These are phyloP conservation scores for Bostrychus sinensis DNA, from an alignment of 2,113 vertebrate species.

Conservation along the genomic window DNA sequence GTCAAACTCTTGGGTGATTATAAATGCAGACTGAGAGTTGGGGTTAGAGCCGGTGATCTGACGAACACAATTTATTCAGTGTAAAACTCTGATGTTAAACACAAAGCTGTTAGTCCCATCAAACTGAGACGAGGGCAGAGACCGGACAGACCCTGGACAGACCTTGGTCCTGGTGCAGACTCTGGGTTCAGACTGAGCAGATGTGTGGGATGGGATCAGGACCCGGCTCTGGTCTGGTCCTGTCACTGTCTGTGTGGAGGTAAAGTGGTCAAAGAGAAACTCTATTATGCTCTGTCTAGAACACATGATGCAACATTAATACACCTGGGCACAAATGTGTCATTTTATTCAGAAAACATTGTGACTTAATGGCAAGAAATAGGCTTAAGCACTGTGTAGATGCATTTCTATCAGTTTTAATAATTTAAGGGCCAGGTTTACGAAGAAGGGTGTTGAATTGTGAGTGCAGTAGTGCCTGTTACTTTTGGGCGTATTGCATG, in stretches of 20 bases:
- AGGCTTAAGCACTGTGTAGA: too few species aligned
- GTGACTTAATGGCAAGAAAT: too few species aligned
- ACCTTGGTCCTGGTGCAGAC: not conserved
- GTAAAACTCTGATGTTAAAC: conserved; percentile 35
- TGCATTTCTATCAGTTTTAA: too few species aligned
- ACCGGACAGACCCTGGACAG: conserved; percentile 26
- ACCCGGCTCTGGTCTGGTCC: not conserved
- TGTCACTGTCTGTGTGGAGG: not conserved
- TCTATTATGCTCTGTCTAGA: too few species aligned
- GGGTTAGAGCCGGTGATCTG: not conserved
- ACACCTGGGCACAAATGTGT: not conserved
- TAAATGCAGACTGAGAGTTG: not conserved
- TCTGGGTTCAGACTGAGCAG: not conserved
- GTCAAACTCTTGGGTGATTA: conserved; percentile 17
- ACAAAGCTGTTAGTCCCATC: conserved; percentile 49
- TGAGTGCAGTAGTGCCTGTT: too few species aligned
- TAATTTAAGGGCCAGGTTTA: too few species aligned
- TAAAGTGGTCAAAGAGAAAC: too few species aligned
- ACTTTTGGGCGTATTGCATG: too few species aligned
- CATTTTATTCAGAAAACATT: conserved; percentile 1
- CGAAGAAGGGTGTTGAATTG: too few species aligned
- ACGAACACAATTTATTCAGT: not conserved
- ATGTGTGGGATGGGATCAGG: not conserved
- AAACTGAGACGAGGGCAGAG: conserved; percentile 42
- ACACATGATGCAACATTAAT: too few species aligned